Evolutionary conservation across 2,888 invertebrate genomes (phyloP), one percentile per base, ranked within the genome.

Genomic region (Bhutanitis thaidina): DNA sequence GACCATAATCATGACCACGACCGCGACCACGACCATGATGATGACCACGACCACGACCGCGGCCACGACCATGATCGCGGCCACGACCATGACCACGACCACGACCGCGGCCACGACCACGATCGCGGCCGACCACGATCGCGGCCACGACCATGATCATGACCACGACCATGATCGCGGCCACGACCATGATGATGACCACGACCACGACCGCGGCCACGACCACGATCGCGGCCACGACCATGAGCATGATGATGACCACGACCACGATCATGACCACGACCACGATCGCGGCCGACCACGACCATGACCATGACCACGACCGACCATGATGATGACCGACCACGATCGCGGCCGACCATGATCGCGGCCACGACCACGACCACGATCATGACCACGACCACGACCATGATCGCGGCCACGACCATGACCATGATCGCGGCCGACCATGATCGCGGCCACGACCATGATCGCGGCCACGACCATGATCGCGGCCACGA

Each of bases 361-460:
- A 47, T 13, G 13, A 25, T 20, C 48, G 41, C 7, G 41, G 10
- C 7, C 37, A 46, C n/a, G 15, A 30, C 8, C 47, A 47, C 15
- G 36, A 45, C 9, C 37, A 45, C 3, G 15, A 43, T 14, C n/a
- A 29, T 7, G 16, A 30, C 10, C 29, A 48, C 16, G 15, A 36
- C 10, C 41, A 48, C 3, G 15, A 25, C n/a, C 35, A 44, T 9
- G n/a, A 37, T 25, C 36, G 37, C 3, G 37, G 29, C n/a, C 27
- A 36, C 12, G 8, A 45, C 9, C 36, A 37, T n/a, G 15, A 37
- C 12, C 30, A 37, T 7, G 32, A 32, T 5, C 37, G 38, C 4
- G 14, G 25, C 10, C 35, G n/a, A n/a, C n/a, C n/a, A 35, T 9
- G 36, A 27, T n/a, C 25, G 25, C 25, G 25, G 25, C 5, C 38